Evolutionary conservation across 2,113 vertebrate genomes (phyloP).

Genomic region (Silurus meridionalis): DNA sequence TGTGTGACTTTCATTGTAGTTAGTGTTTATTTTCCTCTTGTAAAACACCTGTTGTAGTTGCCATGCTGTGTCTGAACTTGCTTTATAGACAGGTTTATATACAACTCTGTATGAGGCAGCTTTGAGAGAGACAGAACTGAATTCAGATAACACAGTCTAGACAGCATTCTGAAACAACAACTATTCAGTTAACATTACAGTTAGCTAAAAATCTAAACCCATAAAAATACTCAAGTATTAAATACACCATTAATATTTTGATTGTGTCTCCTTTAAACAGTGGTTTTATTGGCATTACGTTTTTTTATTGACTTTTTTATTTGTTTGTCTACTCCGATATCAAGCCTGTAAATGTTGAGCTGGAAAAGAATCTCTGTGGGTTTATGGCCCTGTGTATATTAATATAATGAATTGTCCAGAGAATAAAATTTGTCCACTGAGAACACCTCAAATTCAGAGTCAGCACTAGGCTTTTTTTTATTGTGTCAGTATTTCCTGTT

Average conservation of each 20-base stretch:
- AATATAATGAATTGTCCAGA: neutral
- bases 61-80: neutral
- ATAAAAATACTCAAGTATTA: neutral
- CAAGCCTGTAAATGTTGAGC: no score
- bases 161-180: neutral
- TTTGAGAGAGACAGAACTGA: neutral
- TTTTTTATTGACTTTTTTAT: neutral
- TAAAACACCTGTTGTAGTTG: neutral
- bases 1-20: neutral
- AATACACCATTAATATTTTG: neutral
- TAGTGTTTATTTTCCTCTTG: neutral
- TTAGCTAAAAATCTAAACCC: neutral
- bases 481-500: neutral
- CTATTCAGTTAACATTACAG: neutral
- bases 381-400: neutral
- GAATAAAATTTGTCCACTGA: neutral
- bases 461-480: neutral
- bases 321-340: neutral
- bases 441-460: neutral
- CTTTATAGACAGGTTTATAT: neutral
- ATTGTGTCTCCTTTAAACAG: neutral
- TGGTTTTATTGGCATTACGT: neutral
- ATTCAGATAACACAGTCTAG: neutral
- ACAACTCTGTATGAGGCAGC: neutral
- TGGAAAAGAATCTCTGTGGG: neutral